A percentile compares a stretch with the other conserved stretches of the same genome.
phyloP scores from a whole-genome alignment of 2,113 vertebrate species.

The Alligator sinensis region DNA sequence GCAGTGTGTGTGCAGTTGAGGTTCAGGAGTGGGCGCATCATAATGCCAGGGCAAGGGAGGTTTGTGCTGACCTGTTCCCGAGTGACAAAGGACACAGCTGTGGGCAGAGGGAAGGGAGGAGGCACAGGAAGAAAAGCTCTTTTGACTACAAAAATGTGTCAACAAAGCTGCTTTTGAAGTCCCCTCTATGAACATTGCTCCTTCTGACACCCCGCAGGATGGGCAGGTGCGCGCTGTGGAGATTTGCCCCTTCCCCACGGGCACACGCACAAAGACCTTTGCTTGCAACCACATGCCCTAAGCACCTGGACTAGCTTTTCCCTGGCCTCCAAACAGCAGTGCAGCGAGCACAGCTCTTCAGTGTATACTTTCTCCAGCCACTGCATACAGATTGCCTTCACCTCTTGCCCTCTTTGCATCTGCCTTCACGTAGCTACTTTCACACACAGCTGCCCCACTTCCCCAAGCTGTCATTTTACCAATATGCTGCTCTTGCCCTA shows the following conservation, averaged over 20 bases:
- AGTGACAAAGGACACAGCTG: not conserved
- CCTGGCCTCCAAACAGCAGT: fast-evolving
- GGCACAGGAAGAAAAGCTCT: not conserved
- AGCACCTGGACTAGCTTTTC: not conserved
- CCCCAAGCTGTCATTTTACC: fast-evolving
- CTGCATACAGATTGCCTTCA: fast-evolving
- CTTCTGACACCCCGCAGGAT: fast-evolving
- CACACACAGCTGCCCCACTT: not conserved
- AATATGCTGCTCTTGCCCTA: not conserved
- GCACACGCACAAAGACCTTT: not conserved
- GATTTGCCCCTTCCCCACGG: fast-evolving
- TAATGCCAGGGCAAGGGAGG: not conserved
- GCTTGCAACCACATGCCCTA: not conserved
- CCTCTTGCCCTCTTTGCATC: fast-evolving
- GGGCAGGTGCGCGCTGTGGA: fast-evolving
- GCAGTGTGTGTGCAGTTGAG: not conserved
- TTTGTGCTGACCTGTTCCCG: not conserved
- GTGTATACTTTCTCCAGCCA: not conserved
- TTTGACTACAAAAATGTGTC: not conserved
- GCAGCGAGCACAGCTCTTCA: fast-evolving
- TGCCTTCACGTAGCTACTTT: not conserved
- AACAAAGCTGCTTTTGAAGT: not conserved
- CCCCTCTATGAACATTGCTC: not conserved
- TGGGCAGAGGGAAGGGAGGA: not conserved
- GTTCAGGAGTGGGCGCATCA: not conserved